Conservation (phyloP, 2,113 vertebrate species). For the Oplegnathus fasciatus region DNA sequence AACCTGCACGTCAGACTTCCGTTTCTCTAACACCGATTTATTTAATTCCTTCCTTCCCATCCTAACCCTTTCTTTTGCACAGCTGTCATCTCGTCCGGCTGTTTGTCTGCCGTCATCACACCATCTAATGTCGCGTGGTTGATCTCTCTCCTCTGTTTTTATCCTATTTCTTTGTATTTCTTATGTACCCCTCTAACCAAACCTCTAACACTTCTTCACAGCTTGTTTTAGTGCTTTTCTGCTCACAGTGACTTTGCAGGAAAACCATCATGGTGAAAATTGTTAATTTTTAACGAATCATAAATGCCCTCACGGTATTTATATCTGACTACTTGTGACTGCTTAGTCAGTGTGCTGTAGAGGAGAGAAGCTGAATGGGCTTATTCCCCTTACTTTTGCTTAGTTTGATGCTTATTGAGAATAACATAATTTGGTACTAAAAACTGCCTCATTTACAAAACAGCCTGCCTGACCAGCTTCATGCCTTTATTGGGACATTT, state of each 20-base stretch:
- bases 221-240: slow-evolving; percentile 72
- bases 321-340: slow-evolving; percentile 39
- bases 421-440: neutral
- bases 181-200: neutral
- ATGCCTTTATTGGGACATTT: neutral
- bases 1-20: neutral
- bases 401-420: slow-evolving; percentile 18
- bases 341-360: slow-evolving; percentile 33
- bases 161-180: neutral
- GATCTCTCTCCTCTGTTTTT: neutral
- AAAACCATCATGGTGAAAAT: slow-evolving; percentile 71
- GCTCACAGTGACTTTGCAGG: slow-evolving; percentile 63
- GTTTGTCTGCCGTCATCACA: slow-evolving; percentile 17
- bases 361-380: slow-evolving; percentile 28
- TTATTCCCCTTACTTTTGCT: neutral
- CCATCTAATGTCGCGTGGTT: neutral
- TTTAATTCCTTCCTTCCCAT: neutral
- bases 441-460: neutral
- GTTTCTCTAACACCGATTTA: neutral
- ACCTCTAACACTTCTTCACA: slow-evolving; percentile 52
- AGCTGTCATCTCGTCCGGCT: slow-evolving; percentile 28
- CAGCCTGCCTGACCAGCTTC: neutral
- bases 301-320: slow-evolving; percentile 46
- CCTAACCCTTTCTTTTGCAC: slow-evolving; percentile 11
- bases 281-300: slow-evolving; percentile 54